These are phyloP conservation scores for Aulostomus chinensis DNA, from an alignment of 2,797 vertebrate genomes.

Conservation along the genomic window DNA sequence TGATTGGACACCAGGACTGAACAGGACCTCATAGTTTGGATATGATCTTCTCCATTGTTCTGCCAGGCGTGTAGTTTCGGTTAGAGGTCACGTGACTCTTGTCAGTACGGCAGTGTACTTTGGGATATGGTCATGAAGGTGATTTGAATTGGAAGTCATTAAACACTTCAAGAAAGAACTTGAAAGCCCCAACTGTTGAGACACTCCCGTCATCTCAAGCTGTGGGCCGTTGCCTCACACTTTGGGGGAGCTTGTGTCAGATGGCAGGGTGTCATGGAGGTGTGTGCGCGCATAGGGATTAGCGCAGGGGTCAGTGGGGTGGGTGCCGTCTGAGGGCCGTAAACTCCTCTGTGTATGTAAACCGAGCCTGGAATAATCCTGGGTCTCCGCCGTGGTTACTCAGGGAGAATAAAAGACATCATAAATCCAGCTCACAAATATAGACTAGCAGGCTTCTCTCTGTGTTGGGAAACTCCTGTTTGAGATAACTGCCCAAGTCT, in stretches of 20 bases:
- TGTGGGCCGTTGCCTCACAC: neutral
- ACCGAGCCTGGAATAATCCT: conserved; percentile 65
- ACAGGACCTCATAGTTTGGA: too few relatives aligned
- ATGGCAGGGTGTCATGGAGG: conserved; percentile 38
- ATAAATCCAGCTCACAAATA: conserved; percentile 56
- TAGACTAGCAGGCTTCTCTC: conserved; percentile 16
- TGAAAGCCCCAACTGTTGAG: neutral
- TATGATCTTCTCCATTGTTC: neutral
- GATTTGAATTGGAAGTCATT: neutral
- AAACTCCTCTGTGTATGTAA: conserved; percentile 62
- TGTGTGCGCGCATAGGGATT: conserved; percentile 34
- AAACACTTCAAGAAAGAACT: neutral
- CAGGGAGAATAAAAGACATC: conserved; percentile 44
- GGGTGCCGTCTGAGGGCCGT: conserved; percentile 37
- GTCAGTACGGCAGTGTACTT: too few relatives aligned
- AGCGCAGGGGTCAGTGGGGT: conserved; percentile 31
- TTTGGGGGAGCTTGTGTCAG: conserved; percentile 26
- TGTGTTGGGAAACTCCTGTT: conserved; percentile 48
- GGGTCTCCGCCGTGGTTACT: conserved; percentile 28
- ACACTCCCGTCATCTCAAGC: neutral
- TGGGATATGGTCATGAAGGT: neutral
- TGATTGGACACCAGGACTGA: too few relatives aligned
- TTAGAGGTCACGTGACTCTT: too few relatives aligned
- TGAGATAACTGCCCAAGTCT: conserved; percentile 24
- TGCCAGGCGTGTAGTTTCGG: too few relatives aligned